Percentiles rank a stretch among this genome's conserved stretches.
Conservation (phyloP, 2,113 vertebrate genomes). For the Procapra przewalskii region DNA sequence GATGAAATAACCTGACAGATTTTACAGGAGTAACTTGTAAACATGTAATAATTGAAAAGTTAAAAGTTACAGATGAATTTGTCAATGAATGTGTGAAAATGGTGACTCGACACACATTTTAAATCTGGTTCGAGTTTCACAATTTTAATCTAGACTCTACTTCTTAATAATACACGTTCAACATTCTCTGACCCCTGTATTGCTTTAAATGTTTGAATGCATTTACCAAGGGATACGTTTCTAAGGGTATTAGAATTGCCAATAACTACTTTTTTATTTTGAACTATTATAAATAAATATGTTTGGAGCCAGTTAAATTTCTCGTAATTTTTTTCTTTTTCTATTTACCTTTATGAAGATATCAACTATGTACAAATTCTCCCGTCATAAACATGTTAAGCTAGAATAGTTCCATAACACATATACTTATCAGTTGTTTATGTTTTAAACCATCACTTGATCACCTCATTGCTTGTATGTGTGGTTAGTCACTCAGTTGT, state of each 20-base stretch:
- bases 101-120: not conserved
- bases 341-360: not conserved
- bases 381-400: not conserved
- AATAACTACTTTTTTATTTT: not conserved
- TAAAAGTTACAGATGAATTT: not conserved
- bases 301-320: not conserved
- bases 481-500: not conserved
- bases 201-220: not conserved
- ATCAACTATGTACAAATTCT: not conserved
- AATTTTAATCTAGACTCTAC: not conserved
- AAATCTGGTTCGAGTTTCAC: not conserved
- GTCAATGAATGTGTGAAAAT: not conserved
- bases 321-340: not conserved
- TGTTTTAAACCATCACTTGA: not conserved
- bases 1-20: slow-evolving; percentile 18
- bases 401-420: not conserved
- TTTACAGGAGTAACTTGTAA: not conserved
- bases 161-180: not conserved
- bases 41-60: not conserved
- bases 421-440: not conserved
- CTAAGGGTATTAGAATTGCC: not conserved
- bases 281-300: not conserved
- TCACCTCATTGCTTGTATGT: not conserved
- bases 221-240: not conserved
- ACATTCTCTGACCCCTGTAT: not conserved